phyloP scores from a whole-genome alignment of 2,113 vertebrate genomes.

The Stegostoma tigrinum region DNA sequence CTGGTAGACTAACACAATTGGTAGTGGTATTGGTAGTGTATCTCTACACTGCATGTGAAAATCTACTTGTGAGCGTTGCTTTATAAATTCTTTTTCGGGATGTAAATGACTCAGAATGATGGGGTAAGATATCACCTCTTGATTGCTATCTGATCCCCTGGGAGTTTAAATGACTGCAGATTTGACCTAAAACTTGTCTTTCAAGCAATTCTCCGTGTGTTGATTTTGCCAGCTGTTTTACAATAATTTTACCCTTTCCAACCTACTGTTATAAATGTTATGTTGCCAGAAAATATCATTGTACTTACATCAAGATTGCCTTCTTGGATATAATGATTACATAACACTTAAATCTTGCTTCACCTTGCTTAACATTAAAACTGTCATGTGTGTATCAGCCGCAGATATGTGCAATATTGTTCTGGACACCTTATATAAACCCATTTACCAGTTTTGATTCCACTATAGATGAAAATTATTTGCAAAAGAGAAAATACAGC shows the following conservation, averaged over 20 bases:
- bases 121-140: not conserved
- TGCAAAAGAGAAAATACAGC: no score
- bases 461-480: not conserved
- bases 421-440: not conserved
- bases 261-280: not conserved
- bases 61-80: not conserved
- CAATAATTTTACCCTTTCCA: not conserved
- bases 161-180: not conserved
- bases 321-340: conserved; percentile 42
- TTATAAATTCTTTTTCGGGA: not conserved
- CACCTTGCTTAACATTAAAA: not conserved
- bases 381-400: not conserved
- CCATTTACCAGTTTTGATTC: not conserved
- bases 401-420: not conserved
- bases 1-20: not conserved
- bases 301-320: conserved; percentile 61
- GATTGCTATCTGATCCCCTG: no score
- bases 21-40: not conserved
- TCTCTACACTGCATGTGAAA: not conserved
- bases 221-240: not conserved
- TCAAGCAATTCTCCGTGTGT: not conserved
- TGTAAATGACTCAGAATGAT: not conserved
- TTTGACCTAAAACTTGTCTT: not conserved
- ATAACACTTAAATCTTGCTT: not conserved
- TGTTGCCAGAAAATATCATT: not conserved